Percentiles rank a stretch among this genome's conserved stretches.
These are phyloP conservation scores for Eriocheir sinensis DNA, from an alignment of 1,140 invertebrate genomes.

Conservation along the genomic window DNA sequence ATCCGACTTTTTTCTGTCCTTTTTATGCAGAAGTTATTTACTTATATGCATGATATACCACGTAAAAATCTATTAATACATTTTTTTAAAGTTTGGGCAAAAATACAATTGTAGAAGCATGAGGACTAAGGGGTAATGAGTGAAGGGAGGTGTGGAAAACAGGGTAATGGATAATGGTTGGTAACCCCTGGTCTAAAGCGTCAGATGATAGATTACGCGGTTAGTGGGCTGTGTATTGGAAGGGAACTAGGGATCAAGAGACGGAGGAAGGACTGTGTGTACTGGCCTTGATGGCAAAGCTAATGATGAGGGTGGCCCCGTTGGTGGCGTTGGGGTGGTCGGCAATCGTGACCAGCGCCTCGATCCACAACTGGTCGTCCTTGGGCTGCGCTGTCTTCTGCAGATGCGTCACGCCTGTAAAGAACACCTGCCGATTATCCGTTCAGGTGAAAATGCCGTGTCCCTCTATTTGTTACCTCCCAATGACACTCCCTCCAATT, in stretches of 20 bases:
- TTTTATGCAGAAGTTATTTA: too few species aligned
- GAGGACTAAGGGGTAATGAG: too few species aligned
- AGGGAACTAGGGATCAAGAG: not conserved
- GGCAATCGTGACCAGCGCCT: slow-evolving; percentile 45
- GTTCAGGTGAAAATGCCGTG: not conserved
- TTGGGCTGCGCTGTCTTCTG: not conserved
- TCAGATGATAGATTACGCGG: too few species aligned
- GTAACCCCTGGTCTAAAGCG: too few species aligned
- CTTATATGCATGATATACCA: too few species aligned
- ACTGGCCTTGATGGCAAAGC: slow-evolving; percentile 71
- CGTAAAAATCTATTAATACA: too few species aligned
- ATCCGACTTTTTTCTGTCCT: too few species aligned
- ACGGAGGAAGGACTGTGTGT: not conserved
- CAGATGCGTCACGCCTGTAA: slow-evolving; percentile 31
- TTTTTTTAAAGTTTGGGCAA: too few species aligned
- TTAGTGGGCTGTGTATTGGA: too few species aligned
- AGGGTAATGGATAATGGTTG: too few species aligned
- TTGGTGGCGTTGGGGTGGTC: slow-evolving; percentile 59
- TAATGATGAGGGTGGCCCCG: slow-evolving; percentile 27
- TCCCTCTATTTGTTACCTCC: not conserved
- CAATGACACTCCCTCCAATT: not conserved
- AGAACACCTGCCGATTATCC: not conserved
- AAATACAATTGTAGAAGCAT: too few species aligned
- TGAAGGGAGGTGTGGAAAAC: too few species aligned
- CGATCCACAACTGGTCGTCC: slow-evolving; percentile 53